A percentile compares a stretch with the other conserved stretches of the same genome.
These are phyloP conservation scores for Mormoops blainvillei DNA, from an alignment of 2,113 vertebrate species.

Conservation along the genomic window DNA sequence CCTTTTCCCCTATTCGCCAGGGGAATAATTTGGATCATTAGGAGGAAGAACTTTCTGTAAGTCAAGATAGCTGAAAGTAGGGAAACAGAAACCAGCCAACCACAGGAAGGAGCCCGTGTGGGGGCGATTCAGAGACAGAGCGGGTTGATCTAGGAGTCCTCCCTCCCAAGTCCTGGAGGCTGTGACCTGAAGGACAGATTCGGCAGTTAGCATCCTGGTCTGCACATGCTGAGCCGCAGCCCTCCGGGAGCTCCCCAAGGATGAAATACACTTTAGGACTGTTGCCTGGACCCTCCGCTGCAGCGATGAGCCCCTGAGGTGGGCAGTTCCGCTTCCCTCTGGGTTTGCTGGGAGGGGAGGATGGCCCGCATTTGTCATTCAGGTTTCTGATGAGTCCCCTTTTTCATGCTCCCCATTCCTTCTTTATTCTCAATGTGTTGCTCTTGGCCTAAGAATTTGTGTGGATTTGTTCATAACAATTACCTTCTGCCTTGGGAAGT, in stretches of 20 bases:
- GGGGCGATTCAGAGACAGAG: neutral
- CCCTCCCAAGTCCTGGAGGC: neutral
- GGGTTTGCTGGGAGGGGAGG: neutral
- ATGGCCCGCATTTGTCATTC: neutral
- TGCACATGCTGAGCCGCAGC: too few species aligned
- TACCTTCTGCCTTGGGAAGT: neutral
- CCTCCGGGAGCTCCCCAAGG: neutral
- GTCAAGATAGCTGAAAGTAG: neutral
- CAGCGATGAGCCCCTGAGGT: neutral
- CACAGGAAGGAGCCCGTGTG: neutral
- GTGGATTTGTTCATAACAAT: constrained; percentile 21
- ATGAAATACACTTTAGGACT: neutral
- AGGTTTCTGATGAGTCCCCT: neutral
- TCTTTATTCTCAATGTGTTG: neutral
- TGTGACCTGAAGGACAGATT: neutral
- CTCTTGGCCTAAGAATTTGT: constrained; percentile 29
- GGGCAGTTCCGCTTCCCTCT: neutral
- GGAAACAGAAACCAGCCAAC: neutral
- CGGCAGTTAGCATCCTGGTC: neutral
- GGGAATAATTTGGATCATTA: neutral
- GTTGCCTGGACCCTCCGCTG: neutral
- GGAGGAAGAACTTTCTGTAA: neutral
- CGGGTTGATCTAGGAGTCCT: neutral
- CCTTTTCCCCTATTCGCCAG: neutral
- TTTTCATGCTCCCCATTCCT: neutral